Evolutionary conservation across 92 coral and sea anemone genomes (phyloP), one percentile per base, ranked within the genome.

Genomic region (Bergia sp.): DNA sequence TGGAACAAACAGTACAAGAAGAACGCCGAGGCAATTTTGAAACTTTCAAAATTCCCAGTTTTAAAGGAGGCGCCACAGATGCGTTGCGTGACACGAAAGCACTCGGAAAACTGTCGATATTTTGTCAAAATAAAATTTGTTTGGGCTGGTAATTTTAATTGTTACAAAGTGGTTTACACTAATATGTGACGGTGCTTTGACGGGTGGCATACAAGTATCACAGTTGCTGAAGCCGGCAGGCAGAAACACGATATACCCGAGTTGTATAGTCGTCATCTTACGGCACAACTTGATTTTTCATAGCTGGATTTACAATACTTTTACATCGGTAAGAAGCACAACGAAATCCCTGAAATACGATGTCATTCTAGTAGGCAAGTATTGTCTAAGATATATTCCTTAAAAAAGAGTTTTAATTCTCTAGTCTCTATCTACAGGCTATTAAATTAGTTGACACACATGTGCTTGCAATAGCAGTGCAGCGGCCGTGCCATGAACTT

Each of bases 141-240:
- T 72, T 72, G 12, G 83, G 58, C 66, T 53, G 20, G n/a, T 11
- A 53, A 23, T 49, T 53, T 53, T 81, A 61, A 55, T 81, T 40
- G 85, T 49, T 81, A 40, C 49, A 81, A 81, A 81, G 74, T 81
- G 85, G 85, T 81, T 81, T 81, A 42, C 50, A 16, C 50, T 2
- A 58, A 55, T 61, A 58, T 65, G 55, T 81, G 85, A 81, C 85
- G 85, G 2, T 21, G 85, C 50, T 81, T 81, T 81, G 50, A 65
- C 85, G 85, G 85, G 85, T 81, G 85, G 85, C 85, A 7, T 3
- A 76, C 79, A 57, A 37, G 85, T 61, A 21, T 39, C 50, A 57
- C 81, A 77, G 58, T 23, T 44, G 81, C 47, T 44, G 81, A 41
- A 42, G 36, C 72, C n/a, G 50, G 38, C 85, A 37, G 50, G 38